Evolutionary conservation across 37 sponge, comb jelly and placozoan genomes (phyloP), one percentile per base, ranked within the genome.

Genomic region (Dysidea cf. avara): DNA sequence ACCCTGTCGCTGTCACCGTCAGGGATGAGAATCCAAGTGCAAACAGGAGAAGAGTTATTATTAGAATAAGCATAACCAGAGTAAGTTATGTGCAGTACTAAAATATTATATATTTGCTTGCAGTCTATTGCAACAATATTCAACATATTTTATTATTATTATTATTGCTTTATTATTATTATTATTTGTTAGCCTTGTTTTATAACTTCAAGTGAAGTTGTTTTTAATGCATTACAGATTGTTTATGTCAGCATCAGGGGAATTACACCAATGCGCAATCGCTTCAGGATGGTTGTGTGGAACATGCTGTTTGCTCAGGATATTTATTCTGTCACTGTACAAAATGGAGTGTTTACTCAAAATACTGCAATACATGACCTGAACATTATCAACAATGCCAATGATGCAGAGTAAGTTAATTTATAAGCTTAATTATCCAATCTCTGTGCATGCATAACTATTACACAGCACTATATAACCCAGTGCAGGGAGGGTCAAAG

Each of bases 291-390:
- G 54, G 75, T 80, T 7, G 76, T 83, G 31, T 92, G 83, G 80
- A 87, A 92, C 66, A 71, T 72, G 71, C 46, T 86, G 48, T 92
- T 92, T 47, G 18, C 72, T 14, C 52, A 82, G 51, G 81, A 80
- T 48, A 29, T 34, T 43, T 81, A 86, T 46, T 64, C 52, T 29
- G 37, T 84, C 20, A 61, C 50, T 0, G 74, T 84, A 17, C 13
- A 38, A 2, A 82, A 74, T 20, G 82, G 74, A 0, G 61, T 77
- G 22, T 32, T 35, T 39, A 51, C 5, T 9, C 9, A 5, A 43
- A 43, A 43, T 43, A 43, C 7, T 9, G 9, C 9, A 24, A 32
- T 37, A 33, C n/a, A n/a, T n/a, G 46, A 37, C 35, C 67, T 65
- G 35, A 9, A 24, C 7, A 38, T 65, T 65, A 24, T 36, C 25